Base-by-base conservation (phyloP, 2,888 invertebrate species). In the Melieria crassipennis region DNA sequence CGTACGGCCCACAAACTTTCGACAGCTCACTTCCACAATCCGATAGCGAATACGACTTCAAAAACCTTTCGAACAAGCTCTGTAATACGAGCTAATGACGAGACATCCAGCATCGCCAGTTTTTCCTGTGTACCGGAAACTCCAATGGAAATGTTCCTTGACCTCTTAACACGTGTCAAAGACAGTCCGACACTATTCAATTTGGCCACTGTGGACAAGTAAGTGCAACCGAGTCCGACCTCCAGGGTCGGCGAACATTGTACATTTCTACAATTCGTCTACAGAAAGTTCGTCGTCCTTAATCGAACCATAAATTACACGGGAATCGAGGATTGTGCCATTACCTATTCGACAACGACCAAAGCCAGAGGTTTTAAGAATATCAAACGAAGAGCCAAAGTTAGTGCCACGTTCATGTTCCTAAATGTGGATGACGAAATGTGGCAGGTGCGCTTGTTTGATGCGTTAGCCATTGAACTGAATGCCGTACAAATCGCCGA, bases 181-280 rank as follows among this genome's bases (percentile, higher is more conserved):
- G 52, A 55, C 6, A 50, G 62, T 5, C 16, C 68, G 4, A 11
- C 78, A 7, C 70, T 78, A 3, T 82, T 85, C 82, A 82, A 82
- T 75, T 67, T 85, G 69, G 86, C 85, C 10, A 84, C 85, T 16
- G n/a, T 82, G n/a, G 85, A 86, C 71, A 78, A 75, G 82, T 81
- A 74, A 75, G 47, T 47, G n/a, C 30, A 30, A 30, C 9, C 48
- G n/a, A n/a, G 10, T 48, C 47, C 7, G 43, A 47, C 57, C 7
- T n/a, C 55, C 30, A n/a, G 57, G 11, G 4, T 55, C 30, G 30
- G 9, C 13, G 11, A 30, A 7, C 52, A 48, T 46, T 50, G 2
- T 9, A 30, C 52, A 60, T 50, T n/a, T 50, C 11, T 10, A 50
- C 11, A 50, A 50, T 3, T 11, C 2, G 7, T 52, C 73, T 52